Base-by-base conservation (phyloP, 2,888 invertebrate species). In the Linyphia triangularis region DNA sequence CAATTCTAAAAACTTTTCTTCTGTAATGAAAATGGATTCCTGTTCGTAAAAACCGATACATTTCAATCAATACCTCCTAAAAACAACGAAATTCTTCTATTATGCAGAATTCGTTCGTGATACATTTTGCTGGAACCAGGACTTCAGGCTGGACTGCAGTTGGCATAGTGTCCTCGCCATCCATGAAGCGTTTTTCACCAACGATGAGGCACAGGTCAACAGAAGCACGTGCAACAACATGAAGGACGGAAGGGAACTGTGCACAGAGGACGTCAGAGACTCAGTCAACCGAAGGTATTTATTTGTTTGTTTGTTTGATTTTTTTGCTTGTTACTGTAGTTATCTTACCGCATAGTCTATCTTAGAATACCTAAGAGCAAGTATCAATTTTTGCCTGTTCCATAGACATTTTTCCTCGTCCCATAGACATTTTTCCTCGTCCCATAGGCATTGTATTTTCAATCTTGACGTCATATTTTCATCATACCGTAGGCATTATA, bases 171-270 rank as follows among this genome's bases (percentile, higher is more conserved):
- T 83, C 2, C 72, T 88, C 1, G 88, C 88, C 5, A 43, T 88
- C 9, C 88, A 88, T 72, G 88, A 83, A 33, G 88, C 88, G 1
- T 88, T 70, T 24, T 88, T 88, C 40, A 88, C 88, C n/a, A 88
- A 88, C 78, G 83, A 88, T 26, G 83, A 65, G 51, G 65, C 57
- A 2, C 73, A 82, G 19, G 61, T 83, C 19, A 88, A 88, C 78
- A 69, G 69, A 7, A 83, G 75, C 37, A 22, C 77, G 6, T 88
- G 83, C 26, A 0, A 63, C 16, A 61, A 75, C 16, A 59, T 33
- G 7, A 77, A 16, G 37, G 83, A 88, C 30, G 78, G 78, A n/a
- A 70, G 83, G 22, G 51, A 61, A 5, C 65, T 78, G 13, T 89
- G 89, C 65, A 63, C 51, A 6, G 89, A 89, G 61, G 89, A 89